Percentiles rank a stretch among this genome's conserved stretches.
phyloP scores from a whole-genome alignment of 2,797 vertebrate genomes.

The Jordanella pulchra region DNA sequence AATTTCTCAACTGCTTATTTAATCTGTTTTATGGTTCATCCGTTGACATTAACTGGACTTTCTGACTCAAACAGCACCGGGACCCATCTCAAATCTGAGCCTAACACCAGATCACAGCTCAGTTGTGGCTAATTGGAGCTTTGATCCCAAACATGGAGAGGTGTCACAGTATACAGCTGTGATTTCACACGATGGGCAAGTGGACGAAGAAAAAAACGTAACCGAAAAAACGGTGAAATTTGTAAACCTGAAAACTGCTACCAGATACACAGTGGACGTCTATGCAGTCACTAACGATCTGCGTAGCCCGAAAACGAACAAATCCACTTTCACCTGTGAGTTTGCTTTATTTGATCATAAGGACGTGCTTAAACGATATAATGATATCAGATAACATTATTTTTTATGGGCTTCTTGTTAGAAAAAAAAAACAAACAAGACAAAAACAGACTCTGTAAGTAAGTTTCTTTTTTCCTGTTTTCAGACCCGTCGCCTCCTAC shows the following conservation, averaged over 20 bases:
- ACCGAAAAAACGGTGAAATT: accelerated
- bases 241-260: accelerated
- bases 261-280: constrained; percentile 46
- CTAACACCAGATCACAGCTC: accelerated
- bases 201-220: accelerated
- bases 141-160: accelerated
- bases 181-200: accelerated
- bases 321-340: constrained; percentile 55
- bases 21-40: not conserved
- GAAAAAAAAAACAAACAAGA: not conserved
- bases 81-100: not conserved
- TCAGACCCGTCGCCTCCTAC: constrained; percentile 39
- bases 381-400: too few species aligned
- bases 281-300: accelerated
- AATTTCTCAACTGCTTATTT: not conserved
- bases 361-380: not conserved
- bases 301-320: accelerated
- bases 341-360: constrained; percentile 9
- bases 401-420: not conserved
- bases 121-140: not conserved
- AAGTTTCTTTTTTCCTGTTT: not conserved
- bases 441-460: too few species aligned
- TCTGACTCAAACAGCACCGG: constrained; percentile 47
- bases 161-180: accelerated
- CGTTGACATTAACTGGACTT: constrained; percentile 3